These are phyloP conservation scores for Oncorhynchus kisutch DNA, from an alignment of 2,113 vertebrate species.

Conservation along the genomic window DNA sequence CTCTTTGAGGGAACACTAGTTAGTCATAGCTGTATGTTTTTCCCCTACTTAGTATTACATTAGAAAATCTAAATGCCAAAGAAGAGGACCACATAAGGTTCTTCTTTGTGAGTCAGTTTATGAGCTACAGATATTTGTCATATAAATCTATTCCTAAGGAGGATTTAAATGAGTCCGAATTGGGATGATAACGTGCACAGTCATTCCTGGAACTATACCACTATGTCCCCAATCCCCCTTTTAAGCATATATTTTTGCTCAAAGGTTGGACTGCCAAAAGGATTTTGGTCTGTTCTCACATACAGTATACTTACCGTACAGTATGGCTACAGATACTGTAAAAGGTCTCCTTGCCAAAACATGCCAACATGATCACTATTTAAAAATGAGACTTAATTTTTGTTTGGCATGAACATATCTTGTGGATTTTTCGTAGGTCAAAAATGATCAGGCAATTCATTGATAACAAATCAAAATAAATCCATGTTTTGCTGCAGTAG, in stretches of 20 bases:
- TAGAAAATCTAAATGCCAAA: no score
- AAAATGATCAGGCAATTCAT: neutral
- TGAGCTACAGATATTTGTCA: no score
- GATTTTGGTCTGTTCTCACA: conserved; percentile 9
- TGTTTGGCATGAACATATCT: neutral
- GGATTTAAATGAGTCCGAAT: neutral
- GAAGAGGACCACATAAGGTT: no score
- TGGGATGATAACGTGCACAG: conserved; percentile 33
- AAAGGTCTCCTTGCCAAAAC: neutral
- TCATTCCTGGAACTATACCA: conserved; percentile 20
- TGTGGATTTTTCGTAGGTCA: neutral
- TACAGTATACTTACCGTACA: neutral
- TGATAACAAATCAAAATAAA: neutral
- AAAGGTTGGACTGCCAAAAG: neutral
- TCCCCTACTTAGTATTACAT: no score
- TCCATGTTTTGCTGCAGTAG: neutral
- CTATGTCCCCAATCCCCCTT: conserved; percentile 19
- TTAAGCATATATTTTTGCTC: neutral
- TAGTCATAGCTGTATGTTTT: no score
- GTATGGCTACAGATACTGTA: neutral
- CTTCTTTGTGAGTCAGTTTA: no score
- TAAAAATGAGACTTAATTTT: conserved; percentile 12
- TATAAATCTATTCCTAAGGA: neutral
- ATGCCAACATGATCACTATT: neutral
- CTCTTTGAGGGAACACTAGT: no score